Percentiles rank a stretch among this genome's conserved stretches.
These are phyloP conservation scores for Scomber japonicus DNA, from an alignment of 2,113 vertebrate species.

Conservation along the genomic window DNA sequence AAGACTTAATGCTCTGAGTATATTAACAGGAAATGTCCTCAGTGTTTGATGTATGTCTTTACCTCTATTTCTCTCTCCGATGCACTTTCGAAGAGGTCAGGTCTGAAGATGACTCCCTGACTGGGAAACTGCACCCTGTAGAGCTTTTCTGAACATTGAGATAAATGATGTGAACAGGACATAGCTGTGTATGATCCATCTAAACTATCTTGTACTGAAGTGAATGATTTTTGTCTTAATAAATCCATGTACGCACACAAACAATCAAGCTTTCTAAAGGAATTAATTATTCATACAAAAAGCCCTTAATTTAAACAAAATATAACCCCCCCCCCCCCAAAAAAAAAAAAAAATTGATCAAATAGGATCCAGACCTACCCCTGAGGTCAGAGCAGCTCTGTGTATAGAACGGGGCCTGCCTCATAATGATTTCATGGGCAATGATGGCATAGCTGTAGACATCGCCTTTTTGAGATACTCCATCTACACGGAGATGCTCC, in stretches of 20 bases:
- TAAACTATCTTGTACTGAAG: too few relatives aligned
- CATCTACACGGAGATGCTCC: conserved; percentile 91
- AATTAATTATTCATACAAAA: too few relatives aligned
- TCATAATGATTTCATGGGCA: conserved; percentile 93
- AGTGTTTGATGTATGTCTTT: conserved; percentile 43
- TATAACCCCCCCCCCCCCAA: too few relatives aligned
- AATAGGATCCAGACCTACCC: conserved; percentile 64
- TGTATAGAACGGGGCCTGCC: conserved; percentile 89
- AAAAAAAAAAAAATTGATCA: too few relatives aligned
- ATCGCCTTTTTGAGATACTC: conserved; percentile 94
- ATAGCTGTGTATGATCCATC: not conserved
- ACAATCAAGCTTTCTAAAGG: too few relatives aligned
- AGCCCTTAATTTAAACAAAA: too few relatives aligned
- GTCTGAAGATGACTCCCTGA: conserved; percentile 85
- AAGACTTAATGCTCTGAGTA: not conserved
- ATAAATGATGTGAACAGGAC: not conserved
- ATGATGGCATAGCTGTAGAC: conserved; percentile 97
- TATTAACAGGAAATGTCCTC: not conserved
- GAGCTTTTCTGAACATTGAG: conserved; percentile 88
- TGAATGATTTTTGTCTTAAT: too few relatives aligned
- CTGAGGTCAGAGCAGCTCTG: conserved; percentile 70
- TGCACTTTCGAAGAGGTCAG: conserved; percentile 90
- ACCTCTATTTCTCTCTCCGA: conserved; percentile 92
- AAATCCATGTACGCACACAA: too few relatives aligned
- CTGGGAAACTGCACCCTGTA: conserved; percentile 87